These are phyloP conservation scores for Mimumesa dahlbomi DNA, from an alignment of 2,888 invertebrate species.

Conservation along the genomic window DNA sequence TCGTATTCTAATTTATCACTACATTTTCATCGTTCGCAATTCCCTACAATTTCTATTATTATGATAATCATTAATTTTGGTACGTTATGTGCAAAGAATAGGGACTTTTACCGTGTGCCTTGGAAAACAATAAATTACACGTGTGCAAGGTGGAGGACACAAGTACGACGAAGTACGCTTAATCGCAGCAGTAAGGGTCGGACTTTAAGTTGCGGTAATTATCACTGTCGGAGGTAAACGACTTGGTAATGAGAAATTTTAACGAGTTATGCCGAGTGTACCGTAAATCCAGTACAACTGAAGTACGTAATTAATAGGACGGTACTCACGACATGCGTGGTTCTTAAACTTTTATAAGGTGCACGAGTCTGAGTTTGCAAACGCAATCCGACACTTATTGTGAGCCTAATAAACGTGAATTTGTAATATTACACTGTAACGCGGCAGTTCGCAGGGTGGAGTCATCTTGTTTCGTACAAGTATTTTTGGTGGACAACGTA, in stretches of 20 bases:
- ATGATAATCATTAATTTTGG: too few relatives aligned
- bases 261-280: conserved; percentile 44
- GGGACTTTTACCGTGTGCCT: too few relatives aligned
- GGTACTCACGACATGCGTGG: conserved; percentile 6
- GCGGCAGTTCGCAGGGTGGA: too few relatives aligned
- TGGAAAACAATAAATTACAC: too few relatives aligned
- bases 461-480: too few relatives aligned
- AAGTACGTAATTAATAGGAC: conserved; percentile 48
- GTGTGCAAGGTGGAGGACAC: conserved; percentile 8
- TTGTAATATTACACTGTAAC: not conserved
- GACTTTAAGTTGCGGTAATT: conserved; percentile 38
- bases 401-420: not conserved
- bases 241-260: conserved; percentile 54
- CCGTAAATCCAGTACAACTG: conserved; percentile 27
- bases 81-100: too few relatives aligned
- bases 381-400: too few relatives aligned
- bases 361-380: not conserved
- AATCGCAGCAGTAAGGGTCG: conserved; percentile 8
- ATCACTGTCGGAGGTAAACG: conserved; percentile 42
- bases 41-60: too few relatives aligned
- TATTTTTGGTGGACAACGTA: too few relatives aligned
- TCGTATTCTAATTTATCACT: too few relatives aligned
- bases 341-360: conserved; percentile 12
- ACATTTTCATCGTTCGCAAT: too few relatives aligned
- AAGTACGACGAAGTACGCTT: conserved; percentile 15